Percentiles rank a stretch among this genome's conserved stretches.
These are phyloP conservation scores for Physocephala rufipes DNA, from an alignment of 2,888 invertebrate genomes.

Conservation along the genomic window DNA sequence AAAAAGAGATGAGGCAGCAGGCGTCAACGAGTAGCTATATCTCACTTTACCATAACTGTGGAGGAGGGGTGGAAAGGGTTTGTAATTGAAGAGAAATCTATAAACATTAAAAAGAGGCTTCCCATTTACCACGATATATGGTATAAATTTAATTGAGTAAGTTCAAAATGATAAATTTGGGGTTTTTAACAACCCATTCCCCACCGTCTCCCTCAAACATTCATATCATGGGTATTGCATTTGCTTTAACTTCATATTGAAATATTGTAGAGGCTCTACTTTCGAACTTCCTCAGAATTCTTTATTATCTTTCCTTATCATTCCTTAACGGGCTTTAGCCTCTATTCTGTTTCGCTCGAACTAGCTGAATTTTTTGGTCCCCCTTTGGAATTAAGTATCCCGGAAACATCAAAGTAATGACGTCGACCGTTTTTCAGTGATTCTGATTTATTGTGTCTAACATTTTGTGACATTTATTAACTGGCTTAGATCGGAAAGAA, in stretches of 20 bases:
- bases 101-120: too few species aligned
- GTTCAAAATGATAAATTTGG: too few species aligned
- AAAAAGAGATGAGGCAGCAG: too few species aligned
- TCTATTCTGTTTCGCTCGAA: too few species aligned
- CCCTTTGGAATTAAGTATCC: conserved; percentile 28
- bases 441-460: conserved; percentile 48
- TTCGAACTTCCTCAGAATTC: not conserved
- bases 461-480: conserved; percentile 47
- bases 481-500: conserved; percentile 33
- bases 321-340: too few species aligned
- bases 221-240: not conserved
- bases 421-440: conserved; percentile 47
- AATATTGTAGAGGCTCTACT: not conserved
- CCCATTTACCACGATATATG: too few species aligned
- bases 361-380: not conserved
- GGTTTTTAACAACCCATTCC: too few species aligned
- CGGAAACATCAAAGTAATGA: conserved; percentile 49
- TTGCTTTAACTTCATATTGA: not conserved
- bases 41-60: too few species aligned
- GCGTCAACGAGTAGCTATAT: too few species aligned
- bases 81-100: too few species aligned
- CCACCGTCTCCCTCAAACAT: not conserved
- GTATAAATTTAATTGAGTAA: too few species aligned
- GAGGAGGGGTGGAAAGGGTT: too few species aligned
- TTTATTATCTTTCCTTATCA: not conserved